Evolutionary conservation across 2,888 invertebrate genomes (phyloP), one percentile per base, ranked within the genome.

Genomic region (Zele albiditarsus): DNA sequence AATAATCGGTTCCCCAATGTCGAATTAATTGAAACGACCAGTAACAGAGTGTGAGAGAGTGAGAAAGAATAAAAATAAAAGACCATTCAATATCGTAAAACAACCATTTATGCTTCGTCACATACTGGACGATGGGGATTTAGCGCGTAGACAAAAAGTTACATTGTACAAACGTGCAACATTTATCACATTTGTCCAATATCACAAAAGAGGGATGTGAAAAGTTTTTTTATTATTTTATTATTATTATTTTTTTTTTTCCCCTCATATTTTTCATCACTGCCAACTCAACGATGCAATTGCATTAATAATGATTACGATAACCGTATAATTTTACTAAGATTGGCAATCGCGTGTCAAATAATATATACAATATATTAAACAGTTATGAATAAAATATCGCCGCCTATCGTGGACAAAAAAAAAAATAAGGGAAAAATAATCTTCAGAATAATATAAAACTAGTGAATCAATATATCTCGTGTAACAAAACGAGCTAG

Each of bases 311-410:
- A 67, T 67, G 46, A 67, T 46, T 28, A 14, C 46, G 25, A 27
- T 38, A 46, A n/a, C 46, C 20, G 53, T 53, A 4, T 53, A 53
- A 27, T n/a, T 46, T 27, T 27, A 49, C 23, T 67, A 67, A 67
- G 57, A 69, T 69, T 69, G 33, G 53, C 33, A 20, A 57, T 57
- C 25, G 53, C 68, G 33, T 31, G 68, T 27, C 46, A 67, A 67
- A 67, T 27, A 46, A 27, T 23, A 14, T 33, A 46, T 46, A 53
- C 46, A n/a, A 20, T 60, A 28, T n/a, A n/a, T 25, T 42, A 12
- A 46, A n/a, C 25, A 67, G 67, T 67, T 67, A 67, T 67, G 67
- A 67, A 67, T 67, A 67, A 67, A 67, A 67, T 67, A 42, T 49
- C 16, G n/a, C 14, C 27, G 25, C 65, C 12, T 42, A 63, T 23